These are phyloP conservation scores for Barbus barbus DNA, from an alignment of 2,113 vertebrate genomes.

Conservation along the genomic window DNA sequence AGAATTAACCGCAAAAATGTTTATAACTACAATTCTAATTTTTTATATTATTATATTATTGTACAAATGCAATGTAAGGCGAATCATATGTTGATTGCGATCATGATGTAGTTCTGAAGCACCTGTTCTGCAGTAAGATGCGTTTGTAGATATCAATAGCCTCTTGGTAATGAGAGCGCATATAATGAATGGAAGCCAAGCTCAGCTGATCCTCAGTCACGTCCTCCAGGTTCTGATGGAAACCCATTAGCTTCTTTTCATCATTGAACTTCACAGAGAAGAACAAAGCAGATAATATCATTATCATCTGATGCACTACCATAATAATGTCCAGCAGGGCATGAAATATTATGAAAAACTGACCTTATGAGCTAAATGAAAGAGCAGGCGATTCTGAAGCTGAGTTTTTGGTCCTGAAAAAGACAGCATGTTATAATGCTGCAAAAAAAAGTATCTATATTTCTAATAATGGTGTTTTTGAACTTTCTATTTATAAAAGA, in stretches of 20 bases:
- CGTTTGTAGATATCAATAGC: constrained; percentile 98
- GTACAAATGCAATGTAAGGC: not conserved
- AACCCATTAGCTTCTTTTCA: constrained; percentile 95
- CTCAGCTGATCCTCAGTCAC: constrained; percentile 97
- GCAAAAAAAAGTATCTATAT: no score
- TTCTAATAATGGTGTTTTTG: no score
- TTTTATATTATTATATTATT: no score
- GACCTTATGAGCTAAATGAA: constrained; percentile 98
- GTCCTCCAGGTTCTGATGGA: constrained; percentile 96
- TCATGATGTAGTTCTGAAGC: not conserved
- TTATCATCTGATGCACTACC: not conserved
- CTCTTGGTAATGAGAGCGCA: constrained; percentile 97
- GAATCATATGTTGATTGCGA: not conserved
- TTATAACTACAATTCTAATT: not conserved
- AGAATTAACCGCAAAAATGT: no score
- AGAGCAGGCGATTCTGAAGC: constrained; percentile 93
- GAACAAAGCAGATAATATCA: not conserved
- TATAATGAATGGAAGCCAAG: constrained; percentile 96
- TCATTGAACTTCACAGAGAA: constrained; percentile 84
- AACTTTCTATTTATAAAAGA: no score
- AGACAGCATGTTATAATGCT: constrained; percentile 22
- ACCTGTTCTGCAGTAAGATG: constrained; percentile 93
- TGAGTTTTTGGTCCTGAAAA: constrained; percentile 83
- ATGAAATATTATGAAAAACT: constrained; percentile 26
- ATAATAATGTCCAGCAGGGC: not conserved